Percentiles rank a stretch among this genome's conserved stretches.
These are phyloP conservation scores for Seira musarum DNA, from an alignment of 2,888 invertebrate species.

Conservation along the genomic window DNA sequence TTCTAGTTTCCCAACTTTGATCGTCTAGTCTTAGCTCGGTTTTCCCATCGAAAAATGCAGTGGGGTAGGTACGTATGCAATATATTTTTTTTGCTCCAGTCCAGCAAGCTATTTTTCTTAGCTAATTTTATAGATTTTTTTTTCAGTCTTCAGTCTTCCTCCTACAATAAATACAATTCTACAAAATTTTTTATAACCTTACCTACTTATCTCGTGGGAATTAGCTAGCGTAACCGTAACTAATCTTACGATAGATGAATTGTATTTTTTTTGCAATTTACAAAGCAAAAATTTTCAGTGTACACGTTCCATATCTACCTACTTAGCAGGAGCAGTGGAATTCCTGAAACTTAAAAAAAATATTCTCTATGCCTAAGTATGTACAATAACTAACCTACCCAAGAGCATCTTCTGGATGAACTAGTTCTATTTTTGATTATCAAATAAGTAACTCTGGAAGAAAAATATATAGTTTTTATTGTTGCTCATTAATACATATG, in stretches of 20 bases:
- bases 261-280: too few relatives aligned
- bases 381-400: too few relatives aligned
- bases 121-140: constrained; percentile 18
- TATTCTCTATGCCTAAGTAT: too few relatives aligned
- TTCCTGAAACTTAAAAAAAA: too few relatives aligned
- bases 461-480: too few relatives aligned
- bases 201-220: constrained; percentile 37
- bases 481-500: too few relatives aligned
- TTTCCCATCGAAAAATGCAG: constrained; percentile 23
- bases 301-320: neutral
- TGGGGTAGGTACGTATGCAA: neutral
- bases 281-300: too few relatives aligned
- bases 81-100: neutral
- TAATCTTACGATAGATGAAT: constrained; percentile 30
- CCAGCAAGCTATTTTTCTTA: neutral
- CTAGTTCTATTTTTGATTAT: too few relatives aligned
- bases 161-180: constrained; percentile 4
- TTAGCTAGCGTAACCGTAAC: constrained; percentile 57
- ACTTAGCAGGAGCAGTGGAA: too few relatives aligned
- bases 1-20: constrained; percentile 19
- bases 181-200: constrained; percentile 17
- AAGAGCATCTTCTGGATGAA: too few relatives aligned
- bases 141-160: neutral
- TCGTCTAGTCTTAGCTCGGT: neutral
- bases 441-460: too few relatives aligned